phyloP scores from a whole-genome alignment of 2,113 vertebrate species.

The Agapornis roseicollis region DNA sequence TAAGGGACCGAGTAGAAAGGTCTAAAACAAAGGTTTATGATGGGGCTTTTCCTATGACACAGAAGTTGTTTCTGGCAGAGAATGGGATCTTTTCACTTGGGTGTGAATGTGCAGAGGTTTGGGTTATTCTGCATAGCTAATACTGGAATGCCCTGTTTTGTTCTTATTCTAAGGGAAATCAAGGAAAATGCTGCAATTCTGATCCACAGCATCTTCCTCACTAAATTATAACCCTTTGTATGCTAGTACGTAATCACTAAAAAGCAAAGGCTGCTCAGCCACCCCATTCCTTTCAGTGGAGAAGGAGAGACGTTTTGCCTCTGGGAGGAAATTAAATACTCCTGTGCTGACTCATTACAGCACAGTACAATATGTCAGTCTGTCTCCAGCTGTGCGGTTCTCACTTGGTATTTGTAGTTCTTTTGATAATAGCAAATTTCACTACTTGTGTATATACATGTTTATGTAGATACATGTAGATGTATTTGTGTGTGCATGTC shows the following conservation, averaged over 20 bases:
- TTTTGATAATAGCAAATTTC: background rate
- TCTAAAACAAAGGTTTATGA: background rate
- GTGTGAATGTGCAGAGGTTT: background rate
- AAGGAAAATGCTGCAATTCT: background rate
- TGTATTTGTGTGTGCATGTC: background rate
- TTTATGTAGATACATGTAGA: background rate
- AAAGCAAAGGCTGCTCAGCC: background rate
- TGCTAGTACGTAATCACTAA: background rate
- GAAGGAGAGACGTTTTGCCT: background rate
- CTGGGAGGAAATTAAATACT: background rate
- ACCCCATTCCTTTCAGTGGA: background rate
- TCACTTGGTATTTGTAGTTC: background rate
- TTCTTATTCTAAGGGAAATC: background rate
- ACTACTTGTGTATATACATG: rapidly evolving
- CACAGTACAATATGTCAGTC: background rate
- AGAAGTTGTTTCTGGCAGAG: background rate
- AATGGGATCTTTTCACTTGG: background rate
- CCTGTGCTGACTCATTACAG: background rate
- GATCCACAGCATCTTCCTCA: background rate
- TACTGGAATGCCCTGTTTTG: background rate
- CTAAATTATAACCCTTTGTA: background rate
- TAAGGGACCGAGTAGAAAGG: background rate
- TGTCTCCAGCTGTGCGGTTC: background rate
- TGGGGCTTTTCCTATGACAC: background rate
- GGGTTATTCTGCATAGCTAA: background rate